phyloP scores from a whole-genome alignment of 1,140 invertebrate species.

The Heliconius hermathena region DNA sequence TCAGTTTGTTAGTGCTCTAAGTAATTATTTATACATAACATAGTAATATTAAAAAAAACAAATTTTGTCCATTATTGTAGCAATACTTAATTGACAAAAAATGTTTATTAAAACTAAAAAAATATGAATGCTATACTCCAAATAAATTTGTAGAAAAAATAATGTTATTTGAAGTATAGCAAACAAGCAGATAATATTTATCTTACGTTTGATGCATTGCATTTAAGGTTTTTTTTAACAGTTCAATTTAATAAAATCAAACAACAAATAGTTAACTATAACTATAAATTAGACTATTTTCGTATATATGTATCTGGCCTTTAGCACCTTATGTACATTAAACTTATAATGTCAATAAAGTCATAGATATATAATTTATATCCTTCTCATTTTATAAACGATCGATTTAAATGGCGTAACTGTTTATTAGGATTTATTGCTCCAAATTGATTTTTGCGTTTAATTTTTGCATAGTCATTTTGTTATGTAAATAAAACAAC shows the following conservation, averaged over 20 bases:
- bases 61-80: constrained; percentile 48
- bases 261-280: constrained; percentile 69
- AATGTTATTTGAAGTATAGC: constrained; percentile 59
- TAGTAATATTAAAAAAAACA: constrained; percentile 46
- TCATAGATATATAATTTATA: not conserved
- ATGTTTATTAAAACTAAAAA: constrained; percentile 43
- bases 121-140: constrained; percentile 52
- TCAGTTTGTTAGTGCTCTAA: constrained; percentile 42
- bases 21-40: constrained; percentile 27
- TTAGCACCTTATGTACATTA: constrained; percentile 38
- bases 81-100: constrained; percentile 51
- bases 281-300: constrained; percentile 59
- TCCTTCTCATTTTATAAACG: not conserved
- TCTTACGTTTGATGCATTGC: constrained; percentile 80
- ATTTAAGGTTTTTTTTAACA: constrained; percentile 70
- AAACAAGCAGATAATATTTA: constrained; percentile 74
- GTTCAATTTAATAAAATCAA: constrained; percentile 81
- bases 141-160: constrained; percentile 48
- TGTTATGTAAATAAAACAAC: not conserved
- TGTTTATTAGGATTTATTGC: too few relatives aligned
- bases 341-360: not conserved
- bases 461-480: too few relatives aligned
- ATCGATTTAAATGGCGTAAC: not conserved
- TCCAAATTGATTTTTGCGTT: too few relatives aligned
- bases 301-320: constrained; percentile 53